A percentile compares a stretch with the other conserved stretches of the same genome.
phyloP scores from a whole-genome alignment of 2,888 invertebrate genomes.

The Gryllus longicercus region DNA sequence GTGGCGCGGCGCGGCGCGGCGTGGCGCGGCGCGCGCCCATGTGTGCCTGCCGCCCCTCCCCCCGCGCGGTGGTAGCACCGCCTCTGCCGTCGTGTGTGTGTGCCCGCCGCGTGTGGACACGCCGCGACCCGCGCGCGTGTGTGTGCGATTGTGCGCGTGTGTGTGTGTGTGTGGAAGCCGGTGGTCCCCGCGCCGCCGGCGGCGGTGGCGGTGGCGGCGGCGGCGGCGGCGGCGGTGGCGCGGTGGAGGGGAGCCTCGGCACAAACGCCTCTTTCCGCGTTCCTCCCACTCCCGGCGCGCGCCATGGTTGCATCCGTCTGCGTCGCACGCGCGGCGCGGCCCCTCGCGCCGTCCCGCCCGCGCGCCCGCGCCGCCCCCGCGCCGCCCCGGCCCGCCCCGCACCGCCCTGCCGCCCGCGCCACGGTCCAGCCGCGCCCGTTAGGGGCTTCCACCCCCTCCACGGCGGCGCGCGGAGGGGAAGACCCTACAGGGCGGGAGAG shows the following conservation, averaged over 20 bases:
- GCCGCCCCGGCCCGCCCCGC: neutral
- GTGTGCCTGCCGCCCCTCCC: too few species aligned
- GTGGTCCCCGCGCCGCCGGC: constrained; percentile 4
- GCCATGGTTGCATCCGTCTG: constrained; percentile 19
- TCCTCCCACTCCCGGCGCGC: constrained; percentile 21
- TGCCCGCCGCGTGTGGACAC: neutral
- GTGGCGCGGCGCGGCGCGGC: neutral
- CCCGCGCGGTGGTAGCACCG: too few species aligned
- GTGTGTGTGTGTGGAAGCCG: neutral
- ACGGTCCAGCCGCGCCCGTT: constrained; percentile 18
- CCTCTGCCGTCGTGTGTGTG: neutral
- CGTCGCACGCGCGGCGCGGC: constrained; percentile 22
- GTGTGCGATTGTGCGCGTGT: neutral
- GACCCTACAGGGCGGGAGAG: neutral
- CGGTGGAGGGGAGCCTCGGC: neutral
- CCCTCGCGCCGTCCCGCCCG: constrained; percentile 20
- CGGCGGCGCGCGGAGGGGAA: constrained; percentile 8
- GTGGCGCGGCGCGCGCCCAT: too few species aligned
- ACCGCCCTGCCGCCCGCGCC: constrained; percentile 21
- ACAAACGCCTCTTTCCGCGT: constrained; percentile 21
- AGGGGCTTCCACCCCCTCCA: neutral
- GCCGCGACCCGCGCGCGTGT: neutral
- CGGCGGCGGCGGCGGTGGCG: neutral
- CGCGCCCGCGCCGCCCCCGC: constrained; percentile 18
- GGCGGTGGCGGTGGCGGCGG: neutral